These are phyloP conservation scores for Leptinotarsa haldemani DNA, from an alignment of 2,888 invertebrate genomes.

Conservation along the genomic window DNA sequence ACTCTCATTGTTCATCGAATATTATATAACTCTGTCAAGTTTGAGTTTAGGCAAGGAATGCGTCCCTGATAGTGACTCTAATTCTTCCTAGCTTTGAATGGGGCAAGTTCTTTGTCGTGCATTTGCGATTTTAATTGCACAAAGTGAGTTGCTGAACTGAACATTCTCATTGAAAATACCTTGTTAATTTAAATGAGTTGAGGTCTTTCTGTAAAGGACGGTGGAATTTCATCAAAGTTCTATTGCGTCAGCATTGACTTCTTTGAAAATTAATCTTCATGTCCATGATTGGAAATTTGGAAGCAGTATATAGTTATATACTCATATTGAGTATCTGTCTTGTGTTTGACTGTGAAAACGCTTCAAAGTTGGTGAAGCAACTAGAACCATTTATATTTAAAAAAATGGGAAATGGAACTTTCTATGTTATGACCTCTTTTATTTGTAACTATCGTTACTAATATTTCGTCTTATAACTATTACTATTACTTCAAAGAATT, in stretches of 20 bases:
- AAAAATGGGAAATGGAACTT: too few species aligned
- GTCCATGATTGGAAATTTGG: background rate
- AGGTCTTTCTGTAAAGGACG: background rate
- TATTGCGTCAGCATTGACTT: background rate
- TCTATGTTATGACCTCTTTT: too few species aligned
- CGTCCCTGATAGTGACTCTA: conserved; percentile 14
- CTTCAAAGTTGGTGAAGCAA: too few species aligned
- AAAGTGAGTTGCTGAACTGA: conserved; percentile 25
- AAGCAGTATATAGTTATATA: too few species aligned
- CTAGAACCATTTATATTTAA: too few species aligned
- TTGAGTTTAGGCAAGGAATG: background rate
- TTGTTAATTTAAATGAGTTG: conserved; percentile 10
- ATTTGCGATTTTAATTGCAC: conserved; percentile 22
- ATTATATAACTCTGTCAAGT: background rate
- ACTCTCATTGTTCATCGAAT: background rate
- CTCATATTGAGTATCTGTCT: too few species aligned
- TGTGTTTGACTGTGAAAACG: too few species aligned
- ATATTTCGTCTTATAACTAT: too few species aligned
- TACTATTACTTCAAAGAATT: too few species aligned
- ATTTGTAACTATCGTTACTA: too few species aligned
- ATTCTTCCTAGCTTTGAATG: conserved; percentile 18
- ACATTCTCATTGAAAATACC: conserved; percentile 16
- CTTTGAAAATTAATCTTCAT: background rate
- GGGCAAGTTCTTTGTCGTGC: conserved; percentile 20
- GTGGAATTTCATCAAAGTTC: conserved; percentile 2